Evolutionary conservation across 2,797 vertebrate species (phyloP).

Genomic region (Pelochelys cantorii): DNA sequence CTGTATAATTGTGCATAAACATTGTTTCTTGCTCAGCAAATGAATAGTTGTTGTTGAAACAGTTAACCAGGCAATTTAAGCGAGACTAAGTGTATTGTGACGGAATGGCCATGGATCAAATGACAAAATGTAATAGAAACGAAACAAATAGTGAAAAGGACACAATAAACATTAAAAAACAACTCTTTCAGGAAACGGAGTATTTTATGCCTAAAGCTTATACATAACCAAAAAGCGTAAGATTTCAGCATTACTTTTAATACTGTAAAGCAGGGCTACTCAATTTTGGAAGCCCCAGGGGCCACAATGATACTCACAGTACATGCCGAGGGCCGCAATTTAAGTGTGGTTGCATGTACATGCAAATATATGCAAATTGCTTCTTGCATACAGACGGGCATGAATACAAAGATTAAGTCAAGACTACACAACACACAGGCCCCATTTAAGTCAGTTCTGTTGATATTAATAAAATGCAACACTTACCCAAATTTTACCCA

Average conservation of each 20-base stretch:
- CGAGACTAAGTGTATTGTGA: not conserved
- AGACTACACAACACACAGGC: too few relatives aligned
- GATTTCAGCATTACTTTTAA: not conserved
- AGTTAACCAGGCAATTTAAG: not conserved
- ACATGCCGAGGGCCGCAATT: too few relatives aligned
- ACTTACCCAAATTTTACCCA: too few relatives aligned
- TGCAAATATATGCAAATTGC: too few relatives aligned
- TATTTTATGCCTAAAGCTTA: not conserved
- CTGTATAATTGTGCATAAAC: not conserved
- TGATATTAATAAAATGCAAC: too few relatives aligned
- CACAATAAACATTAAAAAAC: not conserved
- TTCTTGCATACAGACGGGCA: too few relatives aligned
- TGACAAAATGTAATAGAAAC: not conserved
- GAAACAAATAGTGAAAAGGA: not conserved
- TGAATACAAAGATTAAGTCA: too few relatives aligned
- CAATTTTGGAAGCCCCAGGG: too few relatives aligned
- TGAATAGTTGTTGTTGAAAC: constrained; percentile 12
- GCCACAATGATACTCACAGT: too few relatives aligned
- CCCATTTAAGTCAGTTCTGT: too few relatives aligned
- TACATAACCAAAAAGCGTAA: not conserved
- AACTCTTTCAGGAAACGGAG: not conserved
- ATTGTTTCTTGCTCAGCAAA: not conserved
- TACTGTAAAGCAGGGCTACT: not conserved
- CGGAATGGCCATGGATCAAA: constrained; percentile 21
- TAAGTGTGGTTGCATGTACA: too few relatives aligned